Percentiles rank a stretch among this genome's conserved stretches.
Evolutionary conservation across 2,797 vertebrate genomes (phyloP).

Genomic region (Balearica regulorum): DNA sequence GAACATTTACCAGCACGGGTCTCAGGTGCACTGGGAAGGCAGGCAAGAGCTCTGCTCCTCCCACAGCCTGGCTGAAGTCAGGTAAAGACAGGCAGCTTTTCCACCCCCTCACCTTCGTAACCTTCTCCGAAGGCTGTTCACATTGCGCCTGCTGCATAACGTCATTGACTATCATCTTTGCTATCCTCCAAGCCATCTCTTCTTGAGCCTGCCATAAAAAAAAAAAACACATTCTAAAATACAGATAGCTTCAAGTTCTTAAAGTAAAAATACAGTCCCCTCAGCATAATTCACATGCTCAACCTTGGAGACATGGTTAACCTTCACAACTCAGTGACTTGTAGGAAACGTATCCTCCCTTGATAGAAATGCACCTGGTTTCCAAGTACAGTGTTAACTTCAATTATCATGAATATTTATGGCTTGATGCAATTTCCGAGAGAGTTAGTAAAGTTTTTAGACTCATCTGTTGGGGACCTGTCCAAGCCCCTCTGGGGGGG

Average conservation of each 20-base stretch:
- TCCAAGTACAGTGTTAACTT: background rate
- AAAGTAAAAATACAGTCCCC: background rate
- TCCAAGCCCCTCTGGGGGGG: background rate
- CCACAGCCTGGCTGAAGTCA: background rate
- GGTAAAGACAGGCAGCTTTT: background rate
- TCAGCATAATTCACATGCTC: background rate
- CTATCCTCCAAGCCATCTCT: slow-evolving; percentile 99
- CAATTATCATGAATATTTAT: background rate
- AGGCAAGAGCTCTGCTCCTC: slow-evolving; percentile 10
- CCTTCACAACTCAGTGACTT: background rate
- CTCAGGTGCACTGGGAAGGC: background rate
- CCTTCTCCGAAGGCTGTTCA: slow-evolving; percentile 79
- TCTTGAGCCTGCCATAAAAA: slow-evolving; percentile 85
- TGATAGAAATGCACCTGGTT: background rate
- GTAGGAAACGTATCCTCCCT: accelerated
- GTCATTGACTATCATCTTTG: slow-evolving; percentile 98
- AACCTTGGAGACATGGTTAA: accelerated
- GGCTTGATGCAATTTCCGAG: background rate
- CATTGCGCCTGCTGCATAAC: slow-evolving; percentile 93
- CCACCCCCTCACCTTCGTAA: slow-evolving; percentile 82
- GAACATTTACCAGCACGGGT: background rate
- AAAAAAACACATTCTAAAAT: background rate
- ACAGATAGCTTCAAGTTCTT: background rate
- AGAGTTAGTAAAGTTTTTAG: background rate
- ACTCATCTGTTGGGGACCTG: background rate